These are phyloP conservation scores for Etia nguti DNA, from an alignment of 2,113 vertebrate species.

Conservation along the genomic window DNA sequence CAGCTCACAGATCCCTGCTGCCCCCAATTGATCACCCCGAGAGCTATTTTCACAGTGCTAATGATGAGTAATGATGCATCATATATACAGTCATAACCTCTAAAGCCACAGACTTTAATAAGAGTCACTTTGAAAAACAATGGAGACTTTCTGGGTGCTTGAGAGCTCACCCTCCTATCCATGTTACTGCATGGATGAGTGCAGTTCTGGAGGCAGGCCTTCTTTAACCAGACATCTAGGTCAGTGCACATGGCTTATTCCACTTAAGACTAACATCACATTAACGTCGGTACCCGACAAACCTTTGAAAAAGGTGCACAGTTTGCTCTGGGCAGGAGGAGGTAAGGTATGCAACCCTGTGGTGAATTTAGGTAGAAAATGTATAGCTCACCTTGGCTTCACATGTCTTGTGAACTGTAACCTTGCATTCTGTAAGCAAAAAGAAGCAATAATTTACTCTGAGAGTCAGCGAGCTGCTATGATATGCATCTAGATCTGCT, in stretches of 20 bases:
- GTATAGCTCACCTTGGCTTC: slow-evolving; percentile 48
- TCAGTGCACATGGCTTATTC: slow-evolving; percentile 47
- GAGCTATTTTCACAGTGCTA: neutral
- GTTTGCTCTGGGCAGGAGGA: neutral
- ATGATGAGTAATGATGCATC: neutral
- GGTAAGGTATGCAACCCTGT: neutral
- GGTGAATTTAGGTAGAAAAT: neutral
- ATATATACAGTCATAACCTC: neutral
- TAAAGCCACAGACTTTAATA: neutral
- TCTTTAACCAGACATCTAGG: slow-evolving; percentile 50
- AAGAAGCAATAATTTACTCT: neutral
- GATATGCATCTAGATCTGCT: neutral
- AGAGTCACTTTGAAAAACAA: neutral
- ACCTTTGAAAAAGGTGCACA: neutral
- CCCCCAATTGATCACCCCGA: neutral
- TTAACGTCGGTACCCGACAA: neutral
- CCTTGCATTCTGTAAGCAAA: slow-evolving; percentile 55
- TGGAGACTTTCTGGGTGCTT: neutral
- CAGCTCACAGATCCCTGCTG: neutral
- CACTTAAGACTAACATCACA: slow-evolving; percentile 13
- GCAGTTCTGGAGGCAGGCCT: slow-evolving; percentile 1
- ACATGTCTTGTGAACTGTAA: slow-evolving; percentile 52
- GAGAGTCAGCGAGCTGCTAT: neutral
- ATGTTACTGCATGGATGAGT: slow-evolving; percentile 32
- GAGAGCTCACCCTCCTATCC: neutral